phyloP scores from a whole-genome alignment of 37 sponge, comb jelly and placozoan species.

The Bolinopsis microptera region DNA sequence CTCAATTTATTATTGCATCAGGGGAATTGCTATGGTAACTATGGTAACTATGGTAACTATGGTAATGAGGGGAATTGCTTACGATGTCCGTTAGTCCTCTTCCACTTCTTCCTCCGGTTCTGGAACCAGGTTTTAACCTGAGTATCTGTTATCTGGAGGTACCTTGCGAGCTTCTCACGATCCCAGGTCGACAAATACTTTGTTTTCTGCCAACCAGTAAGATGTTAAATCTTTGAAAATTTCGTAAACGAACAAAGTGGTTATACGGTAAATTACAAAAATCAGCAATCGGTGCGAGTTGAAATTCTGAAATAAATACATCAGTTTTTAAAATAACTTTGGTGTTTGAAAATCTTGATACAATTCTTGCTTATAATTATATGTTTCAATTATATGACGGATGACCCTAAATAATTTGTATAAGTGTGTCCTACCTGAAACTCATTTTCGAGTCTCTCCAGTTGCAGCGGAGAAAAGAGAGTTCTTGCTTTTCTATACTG shows the following conservation, averaged over 20 bases:
- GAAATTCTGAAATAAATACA: too few relatives aligned
- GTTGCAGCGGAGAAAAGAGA: slow-evolving; percentile 42
- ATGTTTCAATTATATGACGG: too few relatives aligned
- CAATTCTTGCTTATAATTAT: too few relatives aligned
- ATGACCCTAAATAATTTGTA: neutral
- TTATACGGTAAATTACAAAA: too few relatives aligned
- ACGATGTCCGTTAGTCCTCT: slow-evolving; percentile 42
- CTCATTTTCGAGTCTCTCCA: slow-evolving; percentile 33
- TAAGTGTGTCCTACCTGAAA: slow-evolving; percentile 65
- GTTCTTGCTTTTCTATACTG: slow-evolving; percentile 60
- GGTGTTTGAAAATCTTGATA: too few relatives aligned
- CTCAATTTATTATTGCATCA: too few relatives aligned
- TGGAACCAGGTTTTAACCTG: slow-evolving; percentile 63
- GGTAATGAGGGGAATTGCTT: neutral
- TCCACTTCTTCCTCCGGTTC: slow-evolving; percentile 62
- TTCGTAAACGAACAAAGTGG: too few relatives aligned
- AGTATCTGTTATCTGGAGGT: slow-evolving; percentile 55
- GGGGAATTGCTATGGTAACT: too few relatives aligned
- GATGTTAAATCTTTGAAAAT: neutral
- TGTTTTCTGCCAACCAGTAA: slow-evolving; percentile 11
- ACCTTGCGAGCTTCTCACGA: slow-evolving; percentile 46
- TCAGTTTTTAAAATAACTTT: too few relatives aligned
- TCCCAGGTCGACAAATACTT: slow-evolving; percentile 63
- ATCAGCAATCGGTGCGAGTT: too few relatives aligned
- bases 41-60: too few relatives aligned